Conservation (phyloP, 2,888 invertebrate genomes). For the Stictocephala bisonia region DNA sequence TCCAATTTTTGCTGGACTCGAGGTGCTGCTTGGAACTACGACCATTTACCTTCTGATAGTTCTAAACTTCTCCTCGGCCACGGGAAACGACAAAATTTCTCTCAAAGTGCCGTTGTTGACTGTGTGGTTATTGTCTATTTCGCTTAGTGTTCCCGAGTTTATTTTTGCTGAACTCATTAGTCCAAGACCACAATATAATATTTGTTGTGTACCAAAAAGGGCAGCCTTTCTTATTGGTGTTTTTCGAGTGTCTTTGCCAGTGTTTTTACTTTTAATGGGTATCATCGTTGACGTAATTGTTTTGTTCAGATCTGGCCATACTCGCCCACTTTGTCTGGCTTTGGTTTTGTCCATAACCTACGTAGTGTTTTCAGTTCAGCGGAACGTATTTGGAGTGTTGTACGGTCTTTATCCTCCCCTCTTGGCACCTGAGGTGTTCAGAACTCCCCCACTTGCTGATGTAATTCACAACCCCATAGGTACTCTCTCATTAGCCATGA, state of each 20-base stretch:
- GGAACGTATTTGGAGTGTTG: constrained; percentile 36
- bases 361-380: constrained; percentile 33
- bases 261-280: constrained; percentile 12
- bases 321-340: constrained; percentile 17
- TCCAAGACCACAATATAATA: constrained; percentile 63
- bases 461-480: constrained; percentile 22
- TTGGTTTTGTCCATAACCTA: constrained; percentile 31
- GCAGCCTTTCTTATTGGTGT: constrained; percentile 35
- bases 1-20: constrained; percentile 69
- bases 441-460: constrained; percentile 44
- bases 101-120: constrained; percentile 67
- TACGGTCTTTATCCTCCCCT: constrained; percentile 21
- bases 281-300: constrained; percentile 1
- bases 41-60: constrained; percentile 69
- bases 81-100: constrained; percentile 16
- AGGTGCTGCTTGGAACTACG: constrained; percentile 69
- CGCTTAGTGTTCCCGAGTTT: constrained; percentile 72
- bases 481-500: constrained; percentile 27
- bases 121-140: constrained; percentile 71
- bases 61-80: constrained; percentile 67
- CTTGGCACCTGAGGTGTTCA: constrained; percentile 41
- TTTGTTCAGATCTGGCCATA: background rate
- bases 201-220: constrained; percentile 66
- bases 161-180: constrained; percentile 67
- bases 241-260: constrained; percentile 31